Percentiles rank a stretch among this genome's conserved stretches.
These are phyloP conservation scores for Agonopterix arenella DNA, from an alignment of 2,888 invertebrate species.

Conservation along the genomic window DNA sequence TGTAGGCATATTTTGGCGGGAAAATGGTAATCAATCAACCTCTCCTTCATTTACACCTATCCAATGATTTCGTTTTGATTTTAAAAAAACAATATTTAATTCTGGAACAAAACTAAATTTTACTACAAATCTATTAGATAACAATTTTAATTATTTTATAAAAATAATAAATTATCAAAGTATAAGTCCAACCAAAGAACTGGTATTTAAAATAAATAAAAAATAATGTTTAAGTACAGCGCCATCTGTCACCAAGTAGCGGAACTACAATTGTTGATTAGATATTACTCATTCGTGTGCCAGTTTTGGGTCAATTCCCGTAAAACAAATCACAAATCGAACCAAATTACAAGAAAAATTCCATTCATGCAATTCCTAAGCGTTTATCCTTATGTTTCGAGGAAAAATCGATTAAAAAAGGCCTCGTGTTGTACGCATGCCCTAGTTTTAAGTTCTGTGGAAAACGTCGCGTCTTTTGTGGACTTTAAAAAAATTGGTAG, in stretches of 20 bases:
- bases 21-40: no score
- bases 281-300: constrained; percentile 36
- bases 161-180: no score
- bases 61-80: no score
- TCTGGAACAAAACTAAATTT: no score
- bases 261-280: constrained; percentile 27
- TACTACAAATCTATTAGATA: no score
- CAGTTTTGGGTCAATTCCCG: constrained; percentile 49
- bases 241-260: constrained; percentile 65
- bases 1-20: no score
- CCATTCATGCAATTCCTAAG: constrained; percentile 12
- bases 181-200: no score
- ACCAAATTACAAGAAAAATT: constrained; percentile 2
- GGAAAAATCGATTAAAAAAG: constrained; percentile 47
- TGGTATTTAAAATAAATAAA: neutral
- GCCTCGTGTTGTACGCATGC: constrained; percentile 36
- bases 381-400: constrained; percentile 25
- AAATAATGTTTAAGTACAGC: constrained; percentile 15
- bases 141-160: no score
- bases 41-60: no score
- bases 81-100: no score
- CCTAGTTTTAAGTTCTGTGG: constrained; percentile 55
- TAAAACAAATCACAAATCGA: constrained; percentile 21
- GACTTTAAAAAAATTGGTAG: constrained; percentile 60
- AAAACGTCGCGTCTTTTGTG: constrained; percentile 56